Evolutionary conservation across 2,888 invertebrate species (phyloP).

Genomic region (Agrochola macilenta): DNA sequence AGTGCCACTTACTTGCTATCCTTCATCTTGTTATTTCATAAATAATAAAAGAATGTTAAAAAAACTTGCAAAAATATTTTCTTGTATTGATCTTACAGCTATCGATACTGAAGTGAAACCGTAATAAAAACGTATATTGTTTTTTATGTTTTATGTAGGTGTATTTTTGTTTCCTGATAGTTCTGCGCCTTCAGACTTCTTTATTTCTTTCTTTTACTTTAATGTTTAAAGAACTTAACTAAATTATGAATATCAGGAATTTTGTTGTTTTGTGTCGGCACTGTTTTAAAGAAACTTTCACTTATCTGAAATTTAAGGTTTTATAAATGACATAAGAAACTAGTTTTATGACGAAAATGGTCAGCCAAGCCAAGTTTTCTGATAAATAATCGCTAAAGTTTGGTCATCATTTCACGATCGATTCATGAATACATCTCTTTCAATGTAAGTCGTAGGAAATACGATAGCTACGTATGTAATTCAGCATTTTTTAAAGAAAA

Average conservation of each 20-base stretch:
- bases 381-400: neutral
- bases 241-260: neutral
- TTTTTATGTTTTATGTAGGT: constrained; percentile 29
- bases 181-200: constrained; percentile 1
- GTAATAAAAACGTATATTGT: constrained; percentile 40
- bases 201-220: neutral
- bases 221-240: neutral
- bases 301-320: neutral
- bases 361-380: too few species aligned
- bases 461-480: too few species aligned
- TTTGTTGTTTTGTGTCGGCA: neutral
- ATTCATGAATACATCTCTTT: neutral
- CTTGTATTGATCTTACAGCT: constrained; percentile 50
- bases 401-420: neutral
- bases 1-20: constrained; percentile 52
- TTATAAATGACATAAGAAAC: neutral
- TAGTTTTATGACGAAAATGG: neutral
- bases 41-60: constrained; percentile 64
- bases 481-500: neutral
- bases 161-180: constrained; percentile 40
- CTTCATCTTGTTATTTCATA: constrained; percentile 54
- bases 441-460: neutral
- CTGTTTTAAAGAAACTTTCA: neutral
- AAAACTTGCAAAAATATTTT: constrained; percentile 51
- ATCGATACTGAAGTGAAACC: constrained; percentile 51